phyloP scores from a whole-genome alignment of 1,140 invertebrate genomes.

The Zaprionus camerounensis region DNA sequence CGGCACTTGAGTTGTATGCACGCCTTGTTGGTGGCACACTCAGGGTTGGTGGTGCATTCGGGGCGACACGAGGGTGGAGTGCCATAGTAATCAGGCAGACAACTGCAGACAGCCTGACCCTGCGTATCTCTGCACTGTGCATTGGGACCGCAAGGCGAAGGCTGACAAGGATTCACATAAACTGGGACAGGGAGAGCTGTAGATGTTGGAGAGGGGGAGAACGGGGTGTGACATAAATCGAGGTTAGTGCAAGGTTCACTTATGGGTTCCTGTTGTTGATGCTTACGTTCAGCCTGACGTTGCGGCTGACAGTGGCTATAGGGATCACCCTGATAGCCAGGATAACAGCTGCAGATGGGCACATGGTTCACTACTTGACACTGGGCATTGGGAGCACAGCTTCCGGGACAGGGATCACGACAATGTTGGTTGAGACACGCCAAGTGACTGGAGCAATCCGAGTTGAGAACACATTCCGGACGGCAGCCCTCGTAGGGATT shows the following conservation, averaged over 20 bases:
- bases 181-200: constrained; percentile 65
- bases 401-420: constrained; percentile 91
- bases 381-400: constrained; percentile 91
- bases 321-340: constrained; percentile 90
- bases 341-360: constrained; percentile 90
- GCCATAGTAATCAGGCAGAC: constrained; percentile 89
- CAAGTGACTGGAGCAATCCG: constrained; percentile 90
- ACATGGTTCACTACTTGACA: constrained; percentile 92
- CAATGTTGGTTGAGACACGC: constrained; percentile 92
- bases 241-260: constrained; percentile 76
- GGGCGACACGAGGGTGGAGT: constrained; percentile 91
- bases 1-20: constrained; percentile 92
- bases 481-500: constrained; percentile 89
- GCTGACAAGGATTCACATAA: constrained; percentile 86
- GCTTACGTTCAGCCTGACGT: constrained; percentile 85
- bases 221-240: constrained; percentile 37
- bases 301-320: constrained; percentile 85
- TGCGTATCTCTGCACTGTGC: constrained; percentile 88
- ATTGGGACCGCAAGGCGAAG: constrained; percentile 91
- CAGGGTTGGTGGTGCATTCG: constrained; percentile 93
- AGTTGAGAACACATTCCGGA: constrained; percentile 91
- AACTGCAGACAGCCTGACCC: constrained; percentile 88
- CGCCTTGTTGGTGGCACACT: constrained; percentile 91
- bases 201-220: constrained; percentile 51
- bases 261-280: constrained; percentile 19